These are phyloP conservation scores for Hippocampus comes DNA, from an alignment of 2,113 vertebrate species.

Conservation along the genomic window DNA sequence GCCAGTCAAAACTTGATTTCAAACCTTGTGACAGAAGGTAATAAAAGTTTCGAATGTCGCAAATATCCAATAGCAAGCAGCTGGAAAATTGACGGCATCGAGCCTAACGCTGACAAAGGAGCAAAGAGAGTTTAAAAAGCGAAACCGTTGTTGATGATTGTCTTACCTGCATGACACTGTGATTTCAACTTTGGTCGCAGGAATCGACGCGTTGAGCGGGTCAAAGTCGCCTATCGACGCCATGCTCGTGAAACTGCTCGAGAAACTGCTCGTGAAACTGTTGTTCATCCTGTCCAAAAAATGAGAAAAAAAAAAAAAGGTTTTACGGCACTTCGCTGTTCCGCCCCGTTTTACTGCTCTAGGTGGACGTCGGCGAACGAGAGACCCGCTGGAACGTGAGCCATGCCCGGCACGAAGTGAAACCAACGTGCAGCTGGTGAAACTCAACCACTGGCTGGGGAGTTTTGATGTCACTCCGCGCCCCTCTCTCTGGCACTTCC, in stretches of 20 bases:
- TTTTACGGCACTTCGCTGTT: neutral
- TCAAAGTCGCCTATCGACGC: slow-evolving; percentile 85
- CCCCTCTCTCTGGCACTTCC: slow-evolving; percentile 6
- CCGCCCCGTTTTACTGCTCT: slow-evolving; percentile 43
- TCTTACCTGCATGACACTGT: slow-evolving; percentile 90
- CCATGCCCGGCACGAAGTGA: slow-evolving; percentile 45
- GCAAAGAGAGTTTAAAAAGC: too few species aligned
- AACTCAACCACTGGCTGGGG: slow-evolving; percentile 13
- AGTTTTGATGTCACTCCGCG: slow-evolving; percentile 57
- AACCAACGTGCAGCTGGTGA: slow-evolving; percentile 40
- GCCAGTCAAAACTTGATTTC: neutral
- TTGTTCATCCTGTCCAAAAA: slow-evolving; percentile 60
- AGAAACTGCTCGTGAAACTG: too few species aligned
- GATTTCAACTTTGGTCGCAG: slow-evolving; percentile 90
- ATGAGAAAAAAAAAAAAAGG: neutral
- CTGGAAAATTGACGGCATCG: neutral
- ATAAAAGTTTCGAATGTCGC: neutral
- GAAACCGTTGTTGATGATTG: too few species aligned
- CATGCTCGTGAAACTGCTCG: too few species aligned
- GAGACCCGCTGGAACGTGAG: slow-evolving; percentile 26
- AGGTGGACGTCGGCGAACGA: slow-evolving; percentile 18
- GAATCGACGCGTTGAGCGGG: slow-evolving; percentile 81
- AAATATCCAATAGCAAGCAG: neutral
- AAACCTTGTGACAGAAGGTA: neutral
- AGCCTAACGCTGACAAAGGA: too few species aligned